Evolutionary conservation across 2,797 vertebrate species (phyloP), one percentile per base, ranked within the genome.

Genomic region (Hypotaenidia okinawae): DNA sequence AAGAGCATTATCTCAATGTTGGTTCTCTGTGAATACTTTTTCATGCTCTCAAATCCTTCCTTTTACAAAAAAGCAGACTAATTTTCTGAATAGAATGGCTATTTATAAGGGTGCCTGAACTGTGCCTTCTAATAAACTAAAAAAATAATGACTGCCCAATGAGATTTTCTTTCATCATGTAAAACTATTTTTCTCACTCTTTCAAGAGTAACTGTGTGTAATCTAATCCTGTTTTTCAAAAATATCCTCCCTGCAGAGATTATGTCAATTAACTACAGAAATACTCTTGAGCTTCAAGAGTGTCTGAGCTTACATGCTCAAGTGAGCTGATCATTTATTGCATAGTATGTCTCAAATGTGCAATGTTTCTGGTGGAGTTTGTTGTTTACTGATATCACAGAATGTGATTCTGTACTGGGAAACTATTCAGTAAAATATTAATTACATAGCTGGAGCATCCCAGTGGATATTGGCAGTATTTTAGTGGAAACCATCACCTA

Each of bases 251-350:
- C 69, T 93, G 66, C 33, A 94, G 83, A 90, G n/a, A 79, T 91
- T 66, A 91, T 75, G 35, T 32, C 74, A 91, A 82, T 95, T 96
- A 95, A 59, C 82, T 84, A 45, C 35, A 88, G 43, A 91, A 94
- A 94, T 76, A 58, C 64, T 78, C 66, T 55, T 70, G 63, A 94
- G 63, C 25, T 94, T 79, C 59, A 37, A 82, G 54, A 78, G 43
- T n/a, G 35, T 79, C 66, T 90, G 47, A 95, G 92, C 23, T 85
- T 88, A 33, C 1, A 7, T 86, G 73, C 43, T 93, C 27, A 80
- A 91, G 41, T 67, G 47, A 88, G n/a, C 23, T 73, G 52, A 88
- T 92, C 8, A 68, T 84, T 84, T 84, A 52, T 63, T 73, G 10
- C 32, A 57, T 16, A 14, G 10, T 43, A 52, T 23, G 4, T 43